Evolutionary conservation across 2,888 invertebrate species (phyloP).

Genomic region (Noctua janthe): DNA sequence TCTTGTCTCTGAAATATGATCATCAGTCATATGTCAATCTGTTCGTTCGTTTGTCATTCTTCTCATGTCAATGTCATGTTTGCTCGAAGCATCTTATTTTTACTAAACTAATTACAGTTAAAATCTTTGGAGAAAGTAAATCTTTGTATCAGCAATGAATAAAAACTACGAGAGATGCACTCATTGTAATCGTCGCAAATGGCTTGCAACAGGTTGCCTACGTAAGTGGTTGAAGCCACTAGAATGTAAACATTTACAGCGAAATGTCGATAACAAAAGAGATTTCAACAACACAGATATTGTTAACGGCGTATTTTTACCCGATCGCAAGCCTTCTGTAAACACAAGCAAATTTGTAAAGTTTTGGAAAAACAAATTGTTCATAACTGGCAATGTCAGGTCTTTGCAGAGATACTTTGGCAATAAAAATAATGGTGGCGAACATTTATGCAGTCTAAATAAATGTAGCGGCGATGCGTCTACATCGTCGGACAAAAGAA

Average conservation of each 20-base stretch:
- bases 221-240: constrained; percentile 88
- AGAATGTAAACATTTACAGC: constrained; percentile 89
- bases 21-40: neutral
- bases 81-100: constrained; percentile 50
- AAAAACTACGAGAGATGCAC: constrained; percentile 88
- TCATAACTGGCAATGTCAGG: constrained; percentile 85
- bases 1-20: neutral
- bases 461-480: constrained; percentile 78
- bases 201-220: constrained; percentile 87
- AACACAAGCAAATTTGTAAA: constrained; percentile 87
- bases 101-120: constrained; percentile 35
- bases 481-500: constrained; percentile 79
- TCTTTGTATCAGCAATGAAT: constrained; percentile 78
- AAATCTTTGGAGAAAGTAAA: constrained; percentile 40
- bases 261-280: constrained; percentile 85
- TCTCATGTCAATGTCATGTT: constrained; percentile 58
- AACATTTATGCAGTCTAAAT: constrained; percentile 79
- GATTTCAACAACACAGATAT: constrained; percentile 85
- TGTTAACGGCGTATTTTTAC: constrained; percentile 84
- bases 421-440: constrained; percentile 79
- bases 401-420: constrained; percentile 87
- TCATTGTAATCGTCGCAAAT: constrained; percentile 87
- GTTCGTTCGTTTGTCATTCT: constrained; percentile 6
- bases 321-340: constrained; percentile 81
- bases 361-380: constrained; percentile 88